These are phyloP conservation scores for Sylvietta virens DNA, from an alignment of 2,113 vertebrate genomes.

Conservation along the genomic window DNA sequence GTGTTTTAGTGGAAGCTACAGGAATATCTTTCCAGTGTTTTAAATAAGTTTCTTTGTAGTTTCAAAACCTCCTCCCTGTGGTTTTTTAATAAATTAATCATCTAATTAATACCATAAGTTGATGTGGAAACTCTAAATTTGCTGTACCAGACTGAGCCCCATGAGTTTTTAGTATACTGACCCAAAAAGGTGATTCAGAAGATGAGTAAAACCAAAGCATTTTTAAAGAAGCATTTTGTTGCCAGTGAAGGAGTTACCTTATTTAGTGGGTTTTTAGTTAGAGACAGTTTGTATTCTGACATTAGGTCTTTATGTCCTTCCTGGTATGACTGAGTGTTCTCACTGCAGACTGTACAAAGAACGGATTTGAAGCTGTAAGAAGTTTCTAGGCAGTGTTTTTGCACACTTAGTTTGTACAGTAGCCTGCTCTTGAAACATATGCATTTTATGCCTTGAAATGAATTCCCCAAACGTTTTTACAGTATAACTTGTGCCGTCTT, in stretches of 20 bases:
- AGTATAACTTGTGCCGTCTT: neutral
- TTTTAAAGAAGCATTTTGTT: neutral
- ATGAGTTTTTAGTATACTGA: neutral
- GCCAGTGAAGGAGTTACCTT: neutral
- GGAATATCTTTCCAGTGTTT: neutral
- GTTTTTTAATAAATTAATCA: neutral
- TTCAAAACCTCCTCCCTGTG: neutral
- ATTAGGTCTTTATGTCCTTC: neutral
- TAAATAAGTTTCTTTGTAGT: neutral
- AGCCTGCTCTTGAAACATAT: neutral
- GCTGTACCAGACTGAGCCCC: neutral
- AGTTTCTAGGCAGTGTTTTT: neutral
- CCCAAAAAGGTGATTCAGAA: neutral
- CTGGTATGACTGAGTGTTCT: neutral
- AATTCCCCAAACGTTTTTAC: neutral
- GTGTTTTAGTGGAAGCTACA: neutral
- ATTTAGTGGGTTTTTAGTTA: neutral
- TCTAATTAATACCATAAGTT: neutral
- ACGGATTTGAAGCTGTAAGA: neutral
- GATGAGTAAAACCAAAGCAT: neutral
- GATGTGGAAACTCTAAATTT: neutral
- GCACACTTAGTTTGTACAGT: neutral
- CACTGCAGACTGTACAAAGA: neutral
- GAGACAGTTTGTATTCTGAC: neutral
- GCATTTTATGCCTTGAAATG: neutral